A percentile compares a stretch with the other conserved stretches of the same genome.
These are phyloP conservation scores for Tragelaphus oryx DNA, from an alignment of 2,797 vertebrate species.

Conservation along the genomic window DNA sequence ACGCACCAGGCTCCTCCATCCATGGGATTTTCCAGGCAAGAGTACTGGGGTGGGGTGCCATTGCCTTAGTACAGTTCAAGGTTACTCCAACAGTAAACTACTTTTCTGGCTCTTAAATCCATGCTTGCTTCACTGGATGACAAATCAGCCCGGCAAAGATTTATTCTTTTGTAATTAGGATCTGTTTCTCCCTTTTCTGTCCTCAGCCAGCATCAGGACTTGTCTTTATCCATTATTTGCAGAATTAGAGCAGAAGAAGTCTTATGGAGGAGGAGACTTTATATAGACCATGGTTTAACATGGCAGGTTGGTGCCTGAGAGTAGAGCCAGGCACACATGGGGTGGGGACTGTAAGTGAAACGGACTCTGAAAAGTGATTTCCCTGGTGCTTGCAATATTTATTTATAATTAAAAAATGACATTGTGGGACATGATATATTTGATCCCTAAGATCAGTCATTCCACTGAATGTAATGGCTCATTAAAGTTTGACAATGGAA, in stretches of 20 bases:
- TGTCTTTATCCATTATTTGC: conserved; percentile 19
- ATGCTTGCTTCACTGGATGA: not conserved
- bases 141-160: not conserved
- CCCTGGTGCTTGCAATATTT: conserved; percentile 27
- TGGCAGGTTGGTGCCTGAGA: not conserved
- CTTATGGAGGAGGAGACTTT: not conserved
- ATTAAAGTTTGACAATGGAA: not conserved
- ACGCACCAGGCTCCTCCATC: no score
- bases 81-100: not conserved
- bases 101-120: not conserved
- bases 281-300: not conserved
- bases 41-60: no score
- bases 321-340: not conserved
- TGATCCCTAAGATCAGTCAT: not conserved
- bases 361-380: not conserved
- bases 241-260: conserved; percentile 24
- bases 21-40: no score
- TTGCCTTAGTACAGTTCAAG: not conserved
- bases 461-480: not conserved
- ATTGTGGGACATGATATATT: not conserved
- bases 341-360: not conserved
- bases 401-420: conserved; percentile 33
- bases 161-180: not conserved
- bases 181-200: not conserved
- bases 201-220: not conserved